Conservation (phyloP, 1,140 invertebrate species). For the Manduca sexta region DNA sequence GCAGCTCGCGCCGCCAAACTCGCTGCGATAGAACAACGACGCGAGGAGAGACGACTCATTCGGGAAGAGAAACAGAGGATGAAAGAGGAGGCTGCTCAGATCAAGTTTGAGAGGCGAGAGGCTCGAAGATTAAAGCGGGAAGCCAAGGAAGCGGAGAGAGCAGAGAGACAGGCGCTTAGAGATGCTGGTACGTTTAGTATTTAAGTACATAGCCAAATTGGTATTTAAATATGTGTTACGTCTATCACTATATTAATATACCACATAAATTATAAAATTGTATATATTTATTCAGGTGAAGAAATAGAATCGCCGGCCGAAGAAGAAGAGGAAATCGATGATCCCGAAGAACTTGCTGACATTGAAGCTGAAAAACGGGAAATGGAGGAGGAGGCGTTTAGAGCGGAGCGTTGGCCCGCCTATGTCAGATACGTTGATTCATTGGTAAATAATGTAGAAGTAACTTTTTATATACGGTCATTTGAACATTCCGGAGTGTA, state of each 20-base stretch:
- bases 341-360: constrained; percentile 58
- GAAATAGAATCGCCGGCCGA: constrained; percentile 56
- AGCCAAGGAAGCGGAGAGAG: constrained; percentile 36
- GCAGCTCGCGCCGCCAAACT: constrained; percentile 35
- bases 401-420: constrained; percentile 55
- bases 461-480: too few relatives aligned
- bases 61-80: constrained; percentile 41
- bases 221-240: too few relatives aligned
- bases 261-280: neutral
- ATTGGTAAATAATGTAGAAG: constrained; percentile 29
- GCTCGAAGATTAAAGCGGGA: constrained; percentile 47
- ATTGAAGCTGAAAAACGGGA: constrained; percentile 53
- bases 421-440: constrained; percentile 65
- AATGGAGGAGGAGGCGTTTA: constrained; percentile 52
- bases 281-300: constrained; percentile 35
- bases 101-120: constrained; percentile 51
- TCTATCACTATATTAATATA: too few relatives aligned
- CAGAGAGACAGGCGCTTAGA: constrained; percentile 43
- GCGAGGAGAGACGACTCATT: constrained; percentile 35
- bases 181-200: constrained; percentile 37
- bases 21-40: constrained; percentile 24
- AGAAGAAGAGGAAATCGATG: constrained; percentile 48
- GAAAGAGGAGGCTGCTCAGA: constrained; percentile 37
- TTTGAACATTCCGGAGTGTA: too few relatives aligned
- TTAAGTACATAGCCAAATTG: too few relatives aligned